Evolutionary conservation across 2,113 vertebrate genomes (phyloP).

Genomic region (Turnix velox): DNA sequence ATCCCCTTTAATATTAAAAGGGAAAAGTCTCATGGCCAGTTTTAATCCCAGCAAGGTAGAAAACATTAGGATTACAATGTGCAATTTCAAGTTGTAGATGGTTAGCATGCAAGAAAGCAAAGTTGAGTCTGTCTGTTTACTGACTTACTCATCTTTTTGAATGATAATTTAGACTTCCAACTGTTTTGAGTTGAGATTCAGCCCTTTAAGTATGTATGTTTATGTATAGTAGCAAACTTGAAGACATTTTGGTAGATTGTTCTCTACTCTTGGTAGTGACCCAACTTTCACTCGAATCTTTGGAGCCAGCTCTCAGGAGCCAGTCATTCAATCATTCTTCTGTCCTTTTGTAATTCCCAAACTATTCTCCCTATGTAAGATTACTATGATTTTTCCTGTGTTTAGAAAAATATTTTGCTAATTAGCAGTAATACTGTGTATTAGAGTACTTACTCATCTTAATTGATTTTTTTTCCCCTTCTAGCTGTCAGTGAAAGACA

Average conservation of each 20-base stretch:
- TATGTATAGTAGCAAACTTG: constrained; percentile 62
- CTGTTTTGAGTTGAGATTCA: constrained; percentile 63
- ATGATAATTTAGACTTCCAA: constrained; percentile 58
- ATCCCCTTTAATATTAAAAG: not conserved
- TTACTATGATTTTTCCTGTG: not conserved
- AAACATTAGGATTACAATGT: constrained; percentile 34
- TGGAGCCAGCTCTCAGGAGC: constrained; percentile 45
- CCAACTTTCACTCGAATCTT: constrained; percentile 46
- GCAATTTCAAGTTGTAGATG: constrained; percentile 44
- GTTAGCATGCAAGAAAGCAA: constrained; percentile 52
- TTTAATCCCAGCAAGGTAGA: constrained; percentile 9
- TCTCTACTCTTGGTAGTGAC: constrained; percentile 58
- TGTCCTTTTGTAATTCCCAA: constrained; percentile 59
- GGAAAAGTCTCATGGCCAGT: not conserved
- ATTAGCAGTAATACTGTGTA: constrained; percentile 45
- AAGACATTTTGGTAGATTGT: constrained; percentile 61
- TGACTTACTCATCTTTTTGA: constrained; percentile 58
- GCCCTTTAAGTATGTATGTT: constrained; percentile 52
- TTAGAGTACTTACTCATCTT: constrained; percentile 16
- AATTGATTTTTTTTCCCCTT: not conserved
- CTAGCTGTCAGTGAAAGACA: not conserved
- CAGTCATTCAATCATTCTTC: constrained; percentile 49
- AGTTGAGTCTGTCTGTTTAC: constrained; percentile 60
- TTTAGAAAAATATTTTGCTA: constrained; percentile 58
- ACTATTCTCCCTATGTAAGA: constrained; percentile 17